Percentiles rank a stretch among this genome's conserved stretches.
Evolutionary conservation across 2,797 vertebrate genomes (phyloP).

Genomic region (Sebastes ruberrimus): DNA sequence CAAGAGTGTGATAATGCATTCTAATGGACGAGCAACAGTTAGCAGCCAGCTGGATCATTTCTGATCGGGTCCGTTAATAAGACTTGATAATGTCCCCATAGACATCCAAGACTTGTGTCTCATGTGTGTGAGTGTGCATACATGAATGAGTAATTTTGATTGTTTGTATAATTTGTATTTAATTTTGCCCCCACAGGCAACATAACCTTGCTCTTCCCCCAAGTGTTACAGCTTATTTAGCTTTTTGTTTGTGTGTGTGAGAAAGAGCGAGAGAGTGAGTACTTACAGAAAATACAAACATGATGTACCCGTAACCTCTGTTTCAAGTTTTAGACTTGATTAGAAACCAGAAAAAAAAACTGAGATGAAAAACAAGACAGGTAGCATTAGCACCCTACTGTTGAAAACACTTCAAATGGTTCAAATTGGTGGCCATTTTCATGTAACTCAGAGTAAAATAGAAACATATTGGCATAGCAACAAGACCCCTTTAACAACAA

Average conservation of each 20-base stretch:
- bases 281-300: constrained; percentile 7
- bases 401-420: neutral
- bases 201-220: constrained; percentile 16
- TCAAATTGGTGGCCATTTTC: neutral
- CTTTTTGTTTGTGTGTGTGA: neutral
- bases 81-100: constrained; percentile 62
- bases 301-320: neutral
- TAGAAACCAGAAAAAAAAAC: neutral
- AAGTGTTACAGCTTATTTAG: constrained; percentile 11
- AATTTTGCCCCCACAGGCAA: constrained; percentile 35
- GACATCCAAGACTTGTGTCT: constrained; percentile 55
- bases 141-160: constrained; percentile 55
- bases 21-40: constrained; percentile 59
- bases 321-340: neutral
- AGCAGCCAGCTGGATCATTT: constrained; percentile 59
- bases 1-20: constrained; percentile 74
- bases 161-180: constrained; percentile 63
- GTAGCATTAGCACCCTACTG: neutral
- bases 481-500: neutral
- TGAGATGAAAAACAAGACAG: neutral
- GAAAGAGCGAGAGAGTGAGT: neutral
- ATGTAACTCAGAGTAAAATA: neutral
- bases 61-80: constrained; percentile 67
- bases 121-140: constrained; percentile 63
- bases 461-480: constrained; percentile 6